Conservation (phyloP, 2,113 vertebrate genomes). For the Zapornia atra region DNA sequence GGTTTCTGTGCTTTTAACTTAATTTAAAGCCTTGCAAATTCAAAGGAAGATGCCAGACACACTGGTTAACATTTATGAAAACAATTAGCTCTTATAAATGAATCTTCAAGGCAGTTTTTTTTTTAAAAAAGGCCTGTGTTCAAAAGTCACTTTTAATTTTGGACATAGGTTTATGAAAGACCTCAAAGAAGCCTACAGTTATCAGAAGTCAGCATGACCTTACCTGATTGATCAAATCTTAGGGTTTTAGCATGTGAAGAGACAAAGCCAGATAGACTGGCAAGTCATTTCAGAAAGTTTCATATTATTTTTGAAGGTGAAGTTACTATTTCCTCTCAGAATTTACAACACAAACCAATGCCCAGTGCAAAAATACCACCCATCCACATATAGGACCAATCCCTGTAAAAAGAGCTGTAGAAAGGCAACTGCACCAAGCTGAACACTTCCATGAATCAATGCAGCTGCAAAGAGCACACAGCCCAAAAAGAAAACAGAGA, state of each 20-base stretch:
- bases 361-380: rapidly evolving
- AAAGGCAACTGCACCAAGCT: background rate
- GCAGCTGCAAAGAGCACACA: background rate
- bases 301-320: background rate
- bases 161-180: background rate
- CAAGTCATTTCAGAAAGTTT: background rate
- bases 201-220: background rate
- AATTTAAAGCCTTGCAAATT: background rate
- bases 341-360: background rate
- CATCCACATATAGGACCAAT: background rate
- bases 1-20: background rate
- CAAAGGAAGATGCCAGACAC: background rate
- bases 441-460: background rate
- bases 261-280: background rate
- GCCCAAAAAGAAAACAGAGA: background rate
- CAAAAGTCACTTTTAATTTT: background rate
- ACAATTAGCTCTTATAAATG: background rate
- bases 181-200: background rate
- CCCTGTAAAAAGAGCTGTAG: background rate
- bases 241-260: background rate
- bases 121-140: background rate
- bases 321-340: background rate
- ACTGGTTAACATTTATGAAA: background rate
- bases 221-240: background rate
- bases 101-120: background rate